Base-by-base conservation (phyloP, 2,113 vertebrate species). In the Tiliqua scincoides region DNA sequence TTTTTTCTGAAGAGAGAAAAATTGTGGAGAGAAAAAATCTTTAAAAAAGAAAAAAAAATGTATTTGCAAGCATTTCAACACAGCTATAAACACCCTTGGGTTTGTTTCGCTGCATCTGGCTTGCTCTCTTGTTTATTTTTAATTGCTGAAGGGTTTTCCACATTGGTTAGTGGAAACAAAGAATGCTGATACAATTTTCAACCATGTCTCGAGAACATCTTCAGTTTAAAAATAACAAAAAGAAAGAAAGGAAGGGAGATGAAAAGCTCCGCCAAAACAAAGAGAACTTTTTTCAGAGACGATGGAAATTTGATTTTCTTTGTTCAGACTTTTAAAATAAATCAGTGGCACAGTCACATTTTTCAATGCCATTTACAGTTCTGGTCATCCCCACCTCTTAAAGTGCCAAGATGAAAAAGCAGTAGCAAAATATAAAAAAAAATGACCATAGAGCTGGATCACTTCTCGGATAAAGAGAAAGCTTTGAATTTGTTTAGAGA, bases 1-100 rank as follows among this genome's bases (percentile, higher is more conserved):
- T 62, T 87, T 73, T 86, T 87, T 88, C 80, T 79, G 85, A 90
- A 89, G 35, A 88, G 17, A 63, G 91, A 79, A 93, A 88, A 63
- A 80, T 40, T 73, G 57, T 91, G 85, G 32, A 86, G 7, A 30
- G 90, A 52, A 91, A 65, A 86, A 62, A 65, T 79, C 80, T 12
- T 59, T 85, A 68, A 54, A 54, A 79, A 75, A n/a, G 11, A 35
- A 35, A 52, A 23, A 82, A 78, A 52, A 71, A 76, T 80, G 76
- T 87, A 87, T 86, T 89, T 90, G 71, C 71, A 91, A 93, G 84
- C 54, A 89, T 63, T 75, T 86, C 76, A 65, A 37, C 71, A 78
- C 54, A 85, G 86, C 80, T 80, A 83, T 54, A 86, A 84, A 8
- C 57, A 40, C 76, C 91, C 79, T 90, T 87, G 87, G 85, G 78